Base-by-base conservation (phyloP, 2,888 invertebrate genomes). In the Galerucella pusilla region DNA sequence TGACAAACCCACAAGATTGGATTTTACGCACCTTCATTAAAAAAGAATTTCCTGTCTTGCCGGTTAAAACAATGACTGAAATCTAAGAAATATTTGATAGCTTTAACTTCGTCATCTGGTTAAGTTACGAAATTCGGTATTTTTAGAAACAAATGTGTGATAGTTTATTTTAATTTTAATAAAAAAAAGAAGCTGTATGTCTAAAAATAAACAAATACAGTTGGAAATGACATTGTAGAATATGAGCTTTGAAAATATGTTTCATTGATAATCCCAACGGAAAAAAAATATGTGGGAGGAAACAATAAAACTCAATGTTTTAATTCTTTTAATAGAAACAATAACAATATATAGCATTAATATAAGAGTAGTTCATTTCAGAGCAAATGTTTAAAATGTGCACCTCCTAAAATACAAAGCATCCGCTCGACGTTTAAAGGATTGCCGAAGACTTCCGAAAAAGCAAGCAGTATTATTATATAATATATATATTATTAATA, bases 51-150 rank as follows among this genome's bases (percentile, higher is more conserved):
- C 20, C 57, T 57, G 57, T 57, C 20, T 20, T 57, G 16, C 20
- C 2, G 20, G 16, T 57, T 10, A 57, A 57, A 57, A 57, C 57
- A 57, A 57, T 20, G 10, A 16, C 57, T 16, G 16, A 57, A 57
- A 12, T 16, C 20, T 16, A 16, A 57, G 57, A 20, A 57, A 10
- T 57, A 57, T 57, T 57, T 57, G 57, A 57, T 57, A 57, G 57
- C 57, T 57, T 57, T 57, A 10, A 57, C 57, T 57, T 16, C 57
- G 16, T 57, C 57, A 57, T 57, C 20, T 57, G 57, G 20, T 10
- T 2, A 16, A 57, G 57, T 57, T 57, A 57, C 57, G 16, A 57
- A 57, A 57, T 57, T 2, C 9, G 3, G 9, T 57, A 57, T 57
- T 57, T 57, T 20, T 57, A 57, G 20, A 57, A 57, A 16, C n/a